Conservation (phyloP, 2,888 invertebrate species). For the Gryllus longicercus region DNA sequence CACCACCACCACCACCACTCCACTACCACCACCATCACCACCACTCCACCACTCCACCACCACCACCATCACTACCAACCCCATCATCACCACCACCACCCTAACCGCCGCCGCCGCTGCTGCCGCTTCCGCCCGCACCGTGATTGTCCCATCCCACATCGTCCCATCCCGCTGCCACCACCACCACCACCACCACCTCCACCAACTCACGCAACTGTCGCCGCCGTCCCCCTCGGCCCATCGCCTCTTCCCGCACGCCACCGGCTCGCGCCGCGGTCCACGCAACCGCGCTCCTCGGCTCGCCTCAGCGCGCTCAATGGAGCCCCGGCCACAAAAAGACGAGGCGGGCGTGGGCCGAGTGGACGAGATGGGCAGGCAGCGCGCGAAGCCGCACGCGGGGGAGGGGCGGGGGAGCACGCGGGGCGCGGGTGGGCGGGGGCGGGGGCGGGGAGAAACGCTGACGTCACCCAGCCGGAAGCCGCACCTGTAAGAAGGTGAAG, state of each 20-base stretch:
- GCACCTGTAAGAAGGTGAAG: conserved; percentile 11
- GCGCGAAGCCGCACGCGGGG: not conserved
- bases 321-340: not conserved
- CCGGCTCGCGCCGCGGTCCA: too few species aligned
- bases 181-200: too few species aligned
- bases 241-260: not conserved
- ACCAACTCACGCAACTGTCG: not conserved
- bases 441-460: not conserved
- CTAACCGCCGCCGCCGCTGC: not conserved
- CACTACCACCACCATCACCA: too few species aligned
- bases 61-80: too few species aligned
- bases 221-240: not conserved
- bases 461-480: conserved; percentile 17
- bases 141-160: too few species aligned
- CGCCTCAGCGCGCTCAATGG: not conserved
- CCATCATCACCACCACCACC: too few species aligned
- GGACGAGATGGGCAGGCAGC: not conserved
- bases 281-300: not conserved
- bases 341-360: not conserved
- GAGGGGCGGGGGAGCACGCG: not conserved
- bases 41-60: too few species aligned
- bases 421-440: too few species aligned
- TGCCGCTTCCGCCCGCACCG: not conserved
- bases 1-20: too few species aligned
- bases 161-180: too few species aligned